Percentiles rank a stretch among this genome's conserved stretches.
Conservation (phyloP, 1,140 invertebrate genomes). For the Anoplophora glabripennis region DNA sequence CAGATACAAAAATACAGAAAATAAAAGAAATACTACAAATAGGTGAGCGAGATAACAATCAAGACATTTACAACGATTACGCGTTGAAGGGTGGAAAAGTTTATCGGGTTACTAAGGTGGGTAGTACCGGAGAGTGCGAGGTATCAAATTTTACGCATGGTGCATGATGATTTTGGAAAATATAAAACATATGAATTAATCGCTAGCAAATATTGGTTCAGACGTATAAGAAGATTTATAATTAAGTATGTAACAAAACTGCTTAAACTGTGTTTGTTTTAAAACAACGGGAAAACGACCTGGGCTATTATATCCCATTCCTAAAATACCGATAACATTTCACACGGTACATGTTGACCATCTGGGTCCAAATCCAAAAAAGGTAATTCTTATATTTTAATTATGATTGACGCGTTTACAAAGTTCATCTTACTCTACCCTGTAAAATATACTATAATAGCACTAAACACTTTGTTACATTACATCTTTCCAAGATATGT, state of each 20-base stretch:
- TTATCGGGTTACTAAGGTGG: neutral
- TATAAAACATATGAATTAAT: no score
- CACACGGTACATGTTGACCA: constrained; percentile 15
- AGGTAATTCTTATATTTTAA: constrained; percentile 37
- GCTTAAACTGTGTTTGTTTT: no score
- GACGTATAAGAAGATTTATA: no score
- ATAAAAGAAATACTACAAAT: no score
- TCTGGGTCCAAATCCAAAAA: constrained; percentile 29
- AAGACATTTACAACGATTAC: constrained; percentile 19
- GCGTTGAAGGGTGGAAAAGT: constrained; percentile 18
- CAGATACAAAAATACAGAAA: constrained; percentile 21
- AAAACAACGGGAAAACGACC: no score
- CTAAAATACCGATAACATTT: neutral
- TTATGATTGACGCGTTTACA: constrained; percentile 38
- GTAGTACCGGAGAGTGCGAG: no score
- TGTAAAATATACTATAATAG: constrained; percentile 29
- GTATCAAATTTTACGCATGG: no score
- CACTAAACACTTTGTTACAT: constrained; percentile 28
- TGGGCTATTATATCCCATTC: neutral
- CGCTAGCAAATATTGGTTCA: no score
- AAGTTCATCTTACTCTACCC: constrained; percentile 31
- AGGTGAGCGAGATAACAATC: neutral
- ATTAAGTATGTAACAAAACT: no score
- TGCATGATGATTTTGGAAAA: no score
- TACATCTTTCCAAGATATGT: constrained; percentile 10